A percentile compares a stretch with the other conserved stretches of the same genome.
Evolutionary conservation across 2,888 invertebrate genomes (phyloP).

Genomic region (Idaea dimidiata): DNA sequence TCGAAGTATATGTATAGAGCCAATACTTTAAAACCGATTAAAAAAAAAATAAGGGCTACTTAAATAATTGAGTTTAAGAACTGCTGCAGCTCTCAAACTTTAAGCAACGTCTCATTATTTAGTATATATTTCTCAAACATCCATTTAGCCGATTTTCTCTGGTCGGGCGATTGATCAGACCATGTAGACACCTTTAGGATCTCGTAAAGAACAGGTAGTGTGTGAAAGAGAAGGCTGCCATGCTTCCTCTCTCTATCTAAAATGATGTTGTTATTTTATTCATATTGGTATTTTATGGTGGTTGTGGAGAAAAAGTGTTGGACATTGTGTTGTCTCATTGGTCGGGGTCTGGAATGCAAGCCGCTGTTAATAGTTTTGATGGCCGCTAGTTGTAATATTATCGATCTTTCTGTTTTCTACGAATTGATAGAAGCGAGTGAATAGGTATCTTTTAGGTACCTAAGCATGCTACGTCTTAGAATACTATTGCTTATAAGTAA

Average conservation of each 20-base stretch:
- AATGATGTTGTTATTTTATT: not conserved
- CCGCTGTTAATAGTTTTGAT: not conserved
- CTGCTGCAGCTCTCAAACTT: no score
- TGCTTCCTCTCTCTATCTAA: slow-evolving; percentile 10
- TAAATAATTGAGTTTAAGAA: no score
- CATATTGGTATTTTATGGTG: slow-evolving; percentile 1
- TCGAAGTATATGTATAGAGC: no score
- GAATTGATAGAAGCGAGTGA: not conserved
- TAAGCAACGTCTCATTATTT: no score
- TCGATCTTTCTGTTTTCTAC: not conserved
- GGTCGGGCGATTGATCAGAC: not conserved
- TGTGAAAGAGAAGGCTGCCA: slow-evolving; percentile 29
- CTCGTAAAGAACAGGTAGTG: slow-evolving; percentile 23
- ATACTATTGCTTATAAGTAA: no score
- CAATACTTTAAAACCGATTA: no score
- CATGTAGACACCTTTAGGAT: slow-evolving; percentile 10
- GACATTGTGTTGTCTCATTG: not conserved
- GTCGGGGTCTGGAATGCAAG: not conserved
- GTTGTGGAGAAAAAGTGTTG: not conserved
- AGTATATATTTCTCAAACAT: no score
- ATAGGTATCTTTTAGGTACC: not conserved
- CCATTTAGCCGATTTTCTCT: no score
- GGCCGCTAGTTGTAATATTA: not conserved
- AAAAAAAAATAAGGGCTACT: no score
- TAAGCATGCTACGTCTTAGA: no score